phyloP scores from a whole-genome alignment of 2,888 invertebrate species.

The Anoncus sp. region DNA sequence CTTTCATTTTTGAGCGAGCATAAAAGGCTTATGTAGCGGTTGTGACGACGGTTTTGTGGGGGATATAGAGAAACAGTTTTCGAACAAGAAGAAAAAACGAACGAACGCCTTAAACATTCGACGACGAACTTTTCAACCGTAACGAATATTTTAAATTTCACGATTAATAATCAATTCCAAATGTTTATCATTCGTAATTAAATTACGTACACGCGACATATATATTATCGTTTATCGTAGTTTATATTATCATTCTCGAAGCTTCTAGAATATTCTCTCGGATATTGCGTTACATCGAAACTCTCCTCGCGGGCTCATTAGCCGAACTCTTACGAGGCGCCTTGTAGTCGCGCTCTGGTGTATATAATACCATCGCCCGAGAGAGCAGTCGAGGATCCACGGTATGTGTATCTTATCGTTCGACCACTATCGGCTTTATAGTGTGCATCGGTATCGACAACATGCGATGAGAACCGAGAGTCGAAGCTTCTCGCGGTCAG shows the following conservation, averaged over 20 bases:
- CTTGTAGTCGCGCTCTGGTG: slow-evolving; percentile 26
- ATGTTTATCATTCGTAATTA: not conserved
- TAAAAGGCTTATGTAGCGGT: slow-evolving; percentile 4
- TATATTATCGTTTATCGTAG: not conserved
- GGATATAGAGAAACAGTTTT: not conserved
- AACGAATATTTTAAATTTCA: not conserved
- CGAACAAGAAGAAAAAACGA: too few species aligned
- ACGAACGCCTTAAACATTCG: too few species aligned
- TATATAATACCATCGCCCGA: slow-evolving; percentile 13
- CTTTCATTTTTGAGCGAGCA: slow-evolving; percentile 12
- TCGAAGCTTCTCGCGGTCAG: slow-evolving; percentile 16
- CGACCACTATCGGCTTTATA: slow-evolving; percentile 53
- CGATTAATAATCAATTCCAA: not conserved
- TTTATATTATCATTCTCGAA: slow-evolving; percentile 5
- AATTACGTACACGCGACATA: not conserved
- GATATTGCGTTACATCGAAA: slow-evolving; percentile 38
- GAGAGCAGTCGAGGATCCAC: not conserved
- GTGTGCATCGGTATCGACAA: slow-evolving; percentile 29
- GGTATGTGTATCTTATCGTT: slow-evolving; percentile 54
- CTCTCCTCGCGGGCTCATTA: slow-evolving; percentile 29
- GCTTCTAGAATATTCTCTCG: slow-evolving; percentile 1
- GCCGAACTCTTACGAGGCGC: slow-evolving; percentile 37
- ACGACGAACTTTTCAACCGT: too few species aligned
- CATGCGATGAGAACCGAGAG: slow-evolving; percentile 28
- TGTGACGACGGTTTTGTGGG: not conserved